phyloP scores from a whole-genome alignment of 2,888 invertebrate genomes.

The Stratiomys singularior region DNA sequence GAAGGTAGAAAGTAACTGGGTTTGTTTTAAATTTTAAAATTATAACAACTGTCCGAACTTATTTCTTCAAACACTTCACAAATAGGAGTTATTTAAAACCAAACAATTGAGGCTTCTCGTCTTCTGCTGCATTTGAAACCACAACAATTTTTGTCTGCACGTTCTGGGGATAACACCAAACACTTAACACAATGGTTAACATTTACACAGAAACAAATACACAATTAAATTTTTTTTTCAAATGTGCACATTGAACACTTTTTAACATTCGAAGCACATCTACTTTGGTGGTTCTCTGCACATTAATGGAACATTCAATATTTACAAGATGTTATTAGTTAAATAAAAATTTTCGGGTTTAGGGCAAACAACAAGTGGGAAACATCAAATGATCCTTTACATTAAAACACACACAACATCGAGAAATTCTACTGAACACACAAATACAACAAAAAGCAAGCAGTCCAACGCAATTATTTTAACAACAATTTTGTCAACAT shows the following conservation, averaged over 20 bases:
- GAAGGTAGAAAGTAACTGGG: too few species aligned
- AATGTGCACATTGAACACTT: not conserved
- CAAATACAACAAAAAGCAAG: constrained; percentile 22
- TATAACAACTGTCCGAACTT: too few species aligned
- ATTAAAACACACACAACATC: constrained; percentile 24
- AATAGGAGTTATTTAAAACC: too few species aligned
- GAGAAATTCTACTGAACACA: constrained; percentile 24
- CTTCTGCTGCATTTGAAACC: too few species aligned
- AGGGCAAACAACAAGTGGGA: constrained; percentile 6
- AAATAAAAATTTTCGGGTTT: not conserved
- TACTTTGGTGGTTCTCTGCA: not conserved
- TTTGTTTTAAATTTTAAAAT: too few species aligned
- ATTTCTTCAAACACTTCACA: too few species aligned
- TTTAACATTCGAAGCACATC: not conserved
- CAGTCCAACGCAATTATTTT: constrained; percentile 5
- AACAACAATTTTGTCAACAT: constrained; percentile 13
- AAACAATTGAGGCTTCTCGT: too few species aligned
- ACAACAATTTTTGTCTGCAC: too few species aligned
- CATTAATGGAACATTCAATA: not conserved
- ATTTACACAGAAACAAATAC: not conserved
- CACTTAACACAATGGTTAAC: too few species aligned
- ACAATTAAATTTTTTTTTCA: not conserved
- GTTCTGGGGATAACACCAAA: too few species aligned
- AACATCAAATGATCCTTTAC: constrained; percentile 6
- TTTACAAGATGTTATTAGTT: not conserved